phyloP scores from a whole-genome alignment of 2,113 vertebrate species.

The Phylloscopus whistleri region DNA sequence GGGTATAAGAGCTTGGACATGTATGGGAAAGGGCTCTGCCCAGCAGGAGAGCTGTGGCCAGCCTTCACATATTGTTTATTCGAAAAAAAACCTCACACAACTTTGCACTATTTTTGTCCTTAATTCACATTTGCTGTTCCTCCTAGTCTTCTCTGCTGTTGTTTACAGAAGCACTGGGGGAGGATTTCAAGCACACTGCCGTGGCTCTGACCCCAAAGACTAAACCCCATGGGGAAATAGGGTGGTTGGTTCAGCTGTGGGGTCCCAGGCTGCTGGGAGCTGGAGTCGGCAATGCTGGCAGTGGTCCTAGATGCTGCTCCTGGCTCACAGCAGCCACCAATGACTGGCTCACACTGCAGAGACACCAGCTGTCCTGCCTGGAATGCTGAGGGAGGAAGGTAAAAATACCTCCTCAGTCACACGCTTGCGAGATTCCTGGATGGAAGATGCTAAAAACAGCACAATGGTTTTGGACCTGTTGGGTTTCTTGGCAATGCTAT shows the following conservation, averaged over 20 bases:
- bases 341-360: background rate
- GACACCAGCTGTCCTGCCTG: background rate
- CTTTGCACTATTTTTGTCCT: background rate
- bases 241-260: accelerated
- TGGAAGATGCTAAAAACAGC: background rate
- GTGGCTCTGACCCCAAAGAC: accelerated
- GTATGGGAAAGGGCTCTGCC: background rate
- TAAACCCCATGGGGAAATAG: background rate
- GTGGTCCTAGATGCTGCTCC: accelerated
- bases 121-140: background rate
- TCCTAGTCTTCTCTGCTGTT: background rate
- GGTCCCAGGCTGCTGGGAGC: accelerated
- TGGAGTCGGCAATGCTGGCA: accelerated
- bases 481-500: background rate
- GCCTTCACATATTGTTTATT: background rate
- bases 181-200: background rate
- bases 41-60: background rate
- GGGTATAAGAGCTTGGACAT: accelerated
- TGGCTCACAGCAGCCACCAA: background rate
- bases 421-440: background rate
- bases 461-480: background rate
- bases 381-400: background rate
- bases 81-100: background rate
- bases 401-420: background rate
- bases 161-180: background rate